Percentiles rank a stretch among this genome's conserved stretches.
phyloP scores from a whole-genome alignment of 2,113 vertebrate genomes.

The western clawed frog (Xenopus tropicalis) region DNA sequence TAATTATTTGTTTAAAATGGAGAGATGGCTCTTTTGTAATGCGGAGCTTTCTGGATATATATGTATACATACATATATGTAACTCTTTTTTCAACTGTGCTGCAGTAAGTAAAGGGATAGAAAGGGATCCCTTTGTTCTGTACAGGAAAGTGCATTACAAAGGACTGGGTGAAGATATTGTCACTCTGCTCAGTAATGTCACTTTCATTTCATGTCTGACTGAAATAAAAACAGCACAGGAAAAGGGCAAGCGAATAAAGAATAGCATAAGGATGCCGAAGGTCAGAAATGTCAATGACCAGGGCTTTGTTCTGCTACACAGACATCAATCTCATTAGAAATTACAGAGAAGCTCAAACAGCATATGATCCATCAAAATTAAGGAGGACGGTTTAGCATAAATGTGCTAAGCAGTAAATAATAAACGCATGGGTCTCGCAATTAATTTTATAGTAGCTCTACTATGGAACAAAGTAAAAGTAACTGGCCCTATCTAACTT shows the following conservation, averaged over 20 bases:
- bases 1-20: too few relatives aligned
- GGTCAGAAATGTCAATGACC: conserved; percentile 31
- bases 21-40: too few relatives aligned
- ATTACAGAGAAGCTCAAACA: conserved; percentile 11
- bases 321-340: conserved; percentile 19
- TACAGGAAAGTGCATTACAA: conserved; percentile 26
- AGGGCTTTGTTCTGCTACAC: conserved; percentile 6
- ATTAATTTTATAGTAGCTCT: too few relatives aligned
- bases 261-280: conserved; percentile 19
- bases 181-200: conserved; percentile 37
- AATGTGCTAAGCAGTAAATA: not conserved
- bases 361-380: not conserved
- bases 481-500: too few relatives aligned
- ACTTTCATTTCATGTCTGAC: conserved; percentile 30
- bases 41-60: too few relatives aligned
- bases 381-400: not conserved
- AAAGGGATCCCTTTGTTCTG: conserved; percentile 24
- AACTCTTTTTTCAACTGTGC: not conserved
- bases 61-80: too few relatives aligned
- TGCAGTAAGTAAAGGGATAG: conserved; percentile 5
- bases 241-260: conserved; percentile 34
- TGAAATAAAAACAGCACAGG: conserved; percentile 32
- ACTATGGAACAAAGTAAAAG: too few relatives aligned
- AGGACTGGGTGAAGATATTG: conserved; percentile 25
- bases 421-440: not conserved